Conservation (phyloP, 2,888 invertebrate species). For the Hypselothyrea guttata region DNA sequence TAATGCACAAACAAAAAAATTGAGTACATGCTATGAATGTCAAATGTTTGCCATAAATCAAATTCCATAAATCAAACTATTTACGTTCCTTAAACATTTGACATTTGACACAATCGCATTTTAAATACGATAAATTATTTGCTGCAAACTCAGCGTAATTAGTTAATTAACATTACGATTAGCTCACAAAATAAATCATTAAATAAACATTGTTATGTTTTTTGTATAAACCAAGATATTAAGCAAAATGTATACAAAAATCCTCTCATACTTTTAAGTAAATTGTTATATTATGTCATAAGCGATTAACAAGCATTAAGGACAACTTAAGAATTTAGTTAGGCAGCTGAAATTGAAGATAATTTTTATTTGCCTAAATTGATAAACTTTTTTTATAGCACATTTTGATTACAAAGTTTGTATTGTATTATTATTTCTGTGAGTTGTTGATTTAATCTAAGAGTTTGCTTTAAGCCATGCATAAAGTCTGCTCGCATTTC, state of each 20-base stretch:
- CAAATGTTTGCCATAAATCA: not conserved
- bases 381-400: not conserved
- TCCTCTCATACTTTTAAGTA: not conserved
- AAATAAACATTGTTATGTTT: no score
- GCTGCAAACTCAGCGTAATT: constrained; percentile 17
- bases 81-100: no score
- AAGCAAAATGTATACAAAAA: not conserved
- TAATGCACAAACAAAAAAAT: no score
- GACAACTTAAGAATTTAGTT: no score
- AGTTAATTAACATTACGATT: constrained; percentile 25
- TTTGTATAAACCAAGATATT: no score
- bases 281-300: no score
- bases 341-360: no score
- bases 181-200: constrained; percentile 15
- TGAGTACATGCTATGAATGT: not conserved
- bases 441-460: constrained; percentile 31
- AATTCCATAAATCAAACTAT: no score
- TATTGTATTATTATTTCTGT: no score
- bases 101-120: not conserved
- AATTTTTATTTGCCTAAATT: not conserved
- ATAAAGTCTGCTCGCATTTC: not conserved
- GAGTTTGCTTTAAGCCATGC: no score
- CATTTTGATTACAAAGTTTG: no score
- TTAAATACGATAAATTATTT: constrained; percentile 16
- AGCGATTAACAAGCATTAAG: no score